Percentiles rank a stretch among this genome's conserved stretches.
These are phyloP conservation scores for Rhabdomys dilectus DNA, from an alignment of 2,113 vertebrate species.

Conservation along the genomic window DNA sequence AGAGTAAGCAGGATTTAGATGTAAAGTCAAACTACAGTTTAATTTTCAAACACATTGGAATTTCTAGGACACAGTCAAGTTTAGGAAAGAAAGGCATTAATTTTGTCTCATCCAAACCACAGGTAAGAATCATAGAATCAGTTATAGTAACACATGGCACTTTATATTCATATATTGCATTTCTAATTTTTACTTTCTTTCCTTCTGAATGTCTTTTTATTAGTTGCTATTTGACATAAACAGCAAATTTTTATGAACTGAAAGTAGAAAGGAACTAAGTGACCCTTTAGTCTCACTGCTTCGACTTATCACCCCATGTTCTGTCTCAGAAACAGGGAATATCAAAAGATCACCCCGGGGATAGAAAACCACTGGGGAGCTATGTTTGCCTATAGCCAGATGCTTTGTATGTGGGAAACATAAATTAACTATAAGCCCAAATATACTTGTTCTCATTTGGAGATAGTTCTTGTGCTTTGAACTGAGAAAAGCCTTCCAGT, in stretches of 20 bases:
- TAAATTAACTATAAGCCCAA: conserved; percentile 35
- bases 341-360: conserved; percentile 1
- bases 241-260: neutral
- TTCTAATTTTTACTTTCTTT: conserved; percentile 38
- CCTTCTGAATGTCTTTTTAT: conserved; percentile 11
- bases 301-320: neutral
- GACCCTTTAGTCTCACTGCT: neutral
- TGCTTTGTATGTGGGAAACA: neutral
- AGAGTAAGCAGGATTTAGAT: conserved; percentile 50
- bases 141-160: conserved; percentile 33
- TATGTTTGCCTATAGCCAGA: conserved; percentile 1
- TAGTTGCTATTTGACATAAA: conserved; percentile 40
- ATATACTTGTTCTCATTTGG: neutral
- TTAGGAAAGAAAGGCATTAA: conserved; percentile 73
- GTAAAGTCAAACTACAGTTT: conserved; percentile 62
- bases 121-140: conserved; percentile 46
- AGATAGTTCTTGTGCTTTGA: conserved; percentile 22
- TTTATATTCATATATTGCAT: conserved; percentile 43
- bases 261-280: neutral
- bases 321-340: neutral
- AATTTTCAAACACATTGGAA: conserved; percentile 70
- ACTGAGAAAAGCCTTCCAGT: conserved; percentile 27
- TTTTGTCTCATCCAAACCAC: conserved; percentile 58
- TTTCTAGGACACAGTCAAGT: conserved; percentile 58
- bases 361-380: neutral